phyloP scores from a whole-genome alignment of 2,797 vertebrate genomes.

The Siniperca obscura region DNA sequence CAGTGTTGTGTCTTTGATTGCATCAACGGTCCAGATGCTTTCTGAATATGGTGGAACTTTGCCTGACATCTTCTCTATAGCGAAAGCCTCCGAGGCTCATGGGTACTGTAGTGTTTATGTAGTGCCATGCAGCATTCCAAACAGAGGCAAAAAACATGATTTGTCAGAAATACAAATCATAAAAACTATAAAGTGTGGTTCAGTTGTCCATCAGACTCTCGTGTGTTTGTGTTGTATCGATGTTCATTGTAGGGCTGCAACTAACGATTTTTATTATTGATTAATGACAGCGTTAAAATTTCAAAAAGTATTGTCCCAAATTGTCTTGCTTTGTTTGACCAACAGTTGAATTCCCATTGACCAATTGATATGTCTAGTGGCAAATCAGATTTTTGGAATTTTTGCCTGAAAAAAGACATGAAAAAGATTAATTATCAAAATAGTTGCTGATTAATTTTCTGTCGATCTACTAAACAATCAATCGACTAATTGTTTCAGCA shows the following conservation, averaged over 20 bases:
- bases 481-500: not conserved
- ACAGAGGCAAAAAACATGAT: not conserved
- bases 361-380: too few relatives aligned
- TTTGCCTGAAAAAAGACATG: not conserved
- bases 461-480: not conserved
- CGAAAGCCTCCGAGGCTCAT: not conserved
- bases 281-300: not conserved
- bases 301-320: too few relatives aligned
- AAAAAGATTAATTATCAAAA: not conserved
- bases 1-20: not conserved
- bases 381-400: too few relatives aligned
- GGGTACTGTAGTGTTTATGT: not conserved
- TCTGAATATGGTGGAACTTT: not conserved
- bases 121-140: not conserved
- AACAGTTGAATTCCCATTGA: not conserved
- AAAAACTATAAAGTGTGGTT: not conserved
- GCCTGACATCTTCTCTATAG: not conserved
- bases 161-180: not conserved
- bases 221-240: not conserved
- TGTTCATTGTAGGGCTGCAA: not conserved
- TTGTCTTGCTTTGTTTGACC: not conserved
- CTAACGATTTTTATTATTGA: not conserved
- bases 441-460: not conserved
- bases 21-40: not conserved
- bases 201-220: not conserved